Conservation (phyloP, 2,113 vertebrate genomes). For the Dasyurus viverrinus region DNA sequence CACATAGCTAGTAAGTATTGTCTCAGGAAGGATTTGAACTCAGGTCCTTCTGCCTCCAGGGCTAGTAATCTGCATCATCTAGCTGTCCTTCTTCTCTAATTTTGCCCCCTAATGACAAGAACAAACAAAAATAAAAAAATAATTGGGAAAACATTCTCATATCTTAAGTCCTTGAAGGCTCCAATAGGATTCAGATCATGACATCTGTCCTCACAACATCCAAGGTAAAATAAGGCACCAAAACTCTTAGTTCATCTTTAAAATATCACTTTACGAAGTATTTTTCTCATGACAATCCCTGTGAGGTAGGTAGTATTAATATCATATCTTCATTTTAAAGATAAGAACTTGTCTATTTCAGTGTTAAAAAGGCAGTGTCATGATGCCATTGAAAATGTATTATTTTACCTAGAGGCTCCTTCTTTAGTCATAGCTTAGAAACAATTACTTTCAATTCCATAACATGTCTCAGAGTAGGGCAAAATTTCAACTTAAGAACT, state of each 20-base stretch:
- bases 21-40: too few species aligned
- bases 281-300: not conserved
- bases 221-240: not conserved
- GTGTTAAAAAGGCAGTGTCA: not conserved
- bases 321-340: not conserved
- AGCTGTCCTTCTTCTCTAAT: not conserved
- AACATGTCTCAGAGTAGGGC: not conserved
- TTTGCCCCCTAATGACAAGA: not conserved
- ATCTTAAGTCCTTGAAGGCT: not conserved
- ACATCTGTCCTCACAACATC: not conserved
- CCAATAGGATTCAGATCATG: not conserved
- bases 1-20: too few species aligned
- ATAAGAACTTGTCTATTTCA: not conserved
- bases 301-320: not conserved
- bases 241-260: not conserved
- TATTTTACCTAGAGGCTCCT: not conserved
- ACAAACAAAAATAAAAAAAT: not conserved
- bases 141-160: conserved; percentile 18
- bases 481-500: not conserved
- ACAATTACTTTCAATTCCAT: conserved; percentile 21
- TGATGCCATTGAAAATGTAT: not conserved
- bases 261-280: not conserved
- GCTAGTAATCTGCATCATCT: too few species aligned
- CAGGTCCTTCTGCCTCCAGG: too few species aligned
- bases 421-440: not conserved